phyloP scores from a whole-genome alignment of 2,888 invertebrate genomes.

The Pharmacophagus antenor region DNA sequence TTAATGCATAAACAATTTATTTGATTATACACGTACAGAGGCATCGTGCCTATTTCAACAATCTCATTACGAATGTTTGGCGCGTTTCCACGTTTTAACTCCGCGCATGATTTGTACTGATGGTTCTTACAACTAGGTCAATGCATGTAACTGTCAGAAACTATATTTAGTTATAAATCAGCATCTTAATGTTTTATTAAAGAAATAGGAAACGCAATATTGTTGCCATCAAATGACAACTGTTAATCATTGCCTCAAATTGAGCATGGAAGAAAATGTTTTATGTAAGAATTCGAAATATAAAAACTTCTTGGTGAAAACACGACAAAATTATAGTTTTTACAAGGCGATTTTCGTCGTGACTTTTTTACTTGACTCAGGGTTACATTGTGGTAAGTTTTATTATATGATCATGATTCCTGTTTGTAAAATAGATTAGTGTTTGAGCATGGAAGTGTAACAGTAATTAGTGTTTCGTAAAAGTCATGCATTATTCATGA shows the following conservation, averaged over 20 bases:
- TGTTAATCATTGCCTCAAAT: not conserved
- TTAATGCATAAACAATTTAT: not conserved
- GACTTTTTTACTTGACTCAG: too few species aligned
- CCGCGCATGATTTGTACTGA: slow-evolving; percentile 39
- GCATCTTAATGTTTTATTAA: not conserved
- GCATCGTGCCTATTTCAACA: slow-evolving; percentile 28
- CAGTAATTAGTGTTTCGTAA: slow-evolving; percentile 10
- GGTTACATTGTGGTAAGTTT: not conserved
- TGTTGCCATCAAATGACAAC: not conserved
- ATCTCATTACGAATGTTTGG: slow-evolving; percentile 44
- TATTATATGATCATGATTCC: not conserved
- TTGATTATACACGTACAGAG: slow-evolving; percentile 28
- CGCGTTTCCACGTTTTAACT: slow-evolving; percentile 45
- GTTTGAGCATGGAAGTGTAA: not conserved
- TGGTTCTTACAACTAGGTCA: slow-evolving; percentile 47
- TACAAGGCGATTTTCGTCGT: not conserved
- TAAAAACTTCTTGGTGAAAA: not conserved
- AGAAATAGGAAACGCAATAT: not conserved
- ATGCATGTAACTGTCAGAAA: slow-evolving; percentile 33
- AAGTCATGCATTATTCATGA: slow-evolving; percentile 17
- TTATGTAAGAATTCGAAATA: not conserved
- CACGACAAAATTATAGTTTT: not conserved
- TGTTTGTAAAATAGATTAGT: slow-evolving; percentile 9
- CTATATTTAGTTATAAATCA: slow-evolving; percentile 1
- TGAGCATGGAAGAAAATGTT: not conserved